Evolutionary conservation across 2,797 vertebrate species (phyloP), one percentile per base, ranked within the genome.

Genomic region (Hirundo rustica): DNA sequence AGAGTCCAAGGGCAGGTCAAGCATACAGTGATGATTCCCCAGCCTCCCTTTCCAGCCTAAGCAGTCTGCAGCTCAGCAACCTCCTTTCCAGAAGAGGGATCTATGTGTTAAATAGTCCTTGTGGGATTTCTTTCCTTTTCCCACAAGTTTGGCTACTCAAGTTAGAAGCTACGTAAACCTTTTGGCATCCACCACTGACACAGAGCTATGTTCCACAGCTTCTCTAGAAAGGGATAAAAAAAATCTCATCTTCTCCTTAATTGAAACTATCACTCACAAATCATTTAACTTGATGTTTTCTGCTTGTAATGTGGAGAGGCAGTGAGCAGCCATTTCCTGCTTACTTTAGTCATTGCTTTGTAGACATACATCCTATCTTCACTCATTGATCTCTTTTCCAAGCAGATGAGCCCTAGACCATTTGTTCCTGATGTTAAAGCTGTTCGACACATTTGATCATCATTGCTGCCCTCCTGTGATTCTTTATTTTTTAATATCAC

Each of bases 1-100:
- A 85, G 62, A 65, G 83, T 90, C 85, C 85, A 95, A 92, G 71
- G 73, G 58, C 62, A 96, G 93, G 92, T 96, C 88, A 95, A 84
- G 58, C 12, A 0, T 84, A 72, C 20, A 84, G 72, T 58, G 82
- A 91, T 81, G 88, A 89, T 89, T 95, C 93, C 93, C 85, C 38
- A 91, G 76, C 19, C 70, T 89, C 76, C 54, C 9, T 23, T 92
- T 75, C 54, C 50, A 92, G 70, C 70, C 85, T 92, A 58, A 92
- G 57, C 85, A 83, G 58, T 70, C 88, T 94, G 76, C 79, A 95
- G 76, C 92, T 81, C 94, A 95, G 73, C 79, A 95, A 90, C 73
- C 73, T 90, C 62, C 93, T 75, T 96, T 96, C 88, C 93, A 94
- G 79, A 91, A 85, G 45, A 81, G 85, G 62, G 54, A 94, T 95